Percentiles rank a stretch among this genome's conserved stretches.
phyloP scores from a whole-genome alignment of 2,113 vertebrate species.

The Himantopus leucocephalus region DNA sequence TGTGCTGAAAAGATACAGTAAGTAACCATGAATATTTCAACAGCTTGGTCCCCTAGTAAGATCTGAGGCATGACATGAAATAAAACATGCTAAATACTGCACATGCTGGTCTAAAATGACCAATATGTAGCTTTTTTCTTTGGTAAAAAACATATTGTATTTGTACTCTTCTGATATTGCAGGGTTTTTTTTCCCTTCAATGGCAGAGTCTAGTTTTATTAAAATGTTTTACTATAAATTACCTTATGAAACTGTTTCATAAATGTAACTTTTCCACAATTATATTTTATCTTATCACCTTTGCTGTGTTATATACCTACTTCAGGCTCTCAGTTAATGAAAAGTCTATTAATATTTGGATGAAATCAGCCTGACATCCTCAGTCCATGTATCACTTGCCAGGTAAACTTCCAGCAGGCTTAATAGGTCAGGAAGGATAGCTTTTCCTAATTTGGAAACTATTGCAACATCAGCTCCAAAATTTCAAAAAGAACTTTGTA shows the following conservation, averaged over 20 bases:
- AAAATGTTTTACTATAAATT: background rate
- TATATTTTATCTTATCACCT: background rate
- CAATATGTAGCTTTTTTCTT: background rate
- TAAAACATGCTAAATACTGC: background rate
- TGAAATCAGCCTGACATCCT: background rate
- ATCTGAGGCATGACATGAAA: background rate
- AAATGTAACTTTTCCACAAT: background rate
- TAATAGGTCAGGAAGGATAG: background rate
- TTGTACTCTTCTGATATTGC: background rate
- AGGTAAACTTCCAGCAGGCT: background rate
- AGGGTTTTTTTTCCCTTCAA: rapidly evolving
- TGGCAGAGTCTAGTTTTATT: background rate
- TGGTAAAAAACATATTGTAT: background rate
- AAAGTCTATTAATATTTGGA: background rate
- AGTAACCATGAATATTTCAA: background rate
- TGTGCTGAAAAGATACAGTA: background rate
- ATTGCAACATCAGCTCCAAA: background rate
- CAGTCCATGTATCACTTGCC: background rate
- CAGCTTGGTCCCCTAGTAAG: background rate
- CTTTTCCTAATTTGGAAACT: background rate
- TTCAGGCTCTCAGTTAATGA: background rate
- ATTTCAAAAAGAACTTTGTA: background rate
- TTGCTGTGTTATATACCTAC: background rate
- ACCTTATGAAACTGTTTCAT: background rate
- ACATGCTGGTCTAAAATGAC: background rate